Conservation (phyloP, 30 jellyfish, hydroid and myxozoan species). For the Cassiopea andromeda region DNA sequence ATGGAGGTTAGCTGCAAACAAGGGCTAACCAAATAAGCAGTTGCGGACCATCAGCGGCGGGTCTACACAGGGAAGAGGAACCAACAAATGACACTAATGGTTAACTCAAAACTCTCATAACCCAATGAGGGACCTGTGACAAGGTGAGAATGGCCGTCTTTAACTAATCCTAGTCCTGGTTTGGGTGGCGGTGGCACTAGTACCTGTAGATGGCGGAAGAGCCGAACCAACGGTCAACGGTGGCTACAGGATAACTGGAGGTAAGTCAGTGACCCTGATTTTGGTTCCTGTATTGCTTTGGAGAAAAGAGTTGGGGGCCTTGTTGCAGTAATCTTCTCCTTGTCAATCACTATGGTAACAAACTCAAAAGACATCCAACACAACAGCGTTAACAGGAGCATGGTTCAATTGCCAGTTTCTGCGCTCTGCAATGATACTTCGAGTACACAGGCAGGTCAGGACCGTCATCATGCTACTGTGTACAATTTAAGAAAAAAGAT, state of each 20-base stretch:
- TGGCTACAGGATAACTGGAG: slow-evolving; percentile 14
- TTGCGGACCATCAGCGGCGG: not conserved
- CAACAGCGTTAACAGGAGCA: too few relatives aligned
- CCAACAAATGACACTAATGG: slow-evolving; percentile 5
- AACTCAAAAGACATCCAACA: too few relatives aligned
- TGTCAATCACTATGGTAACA: too few relatives aligned
- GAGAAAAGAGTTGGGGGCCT: too few relatives aligned
- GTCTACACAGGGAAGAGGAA: not conserved
- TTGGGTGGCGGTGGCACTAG: slow-evolving; percentile 20
- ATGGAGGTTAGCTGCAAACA: too few relatives aligned
- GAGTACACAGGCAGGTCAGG: not conserved
- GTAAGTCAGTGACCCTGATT: slow-evolving; percentile 7
- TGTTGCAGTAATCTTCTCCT: too few relatives aligned
- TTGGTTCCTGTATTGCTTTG: not conserved
- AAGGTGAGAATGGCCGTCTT: slow-evolving; percentile 14
- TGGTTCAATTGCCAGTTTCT: not conserved
- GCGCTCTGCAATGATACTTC: not conserved
- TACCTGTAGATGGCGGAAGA: slow-evolving; percentile 32
- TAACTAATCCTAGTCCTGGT: slow-evolving; percentile 31
- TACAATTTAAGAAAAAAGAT: too few relatives aligned
- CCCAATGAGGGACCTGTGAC: too few relatives aligned
- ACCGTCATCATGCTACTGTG: slow-evolving; percentile 25
- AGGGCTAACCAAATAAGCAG: not conserved
- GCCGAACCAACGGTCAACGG: slow-evolving; percentile 22
- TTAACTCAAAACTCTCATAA: not conserved